Conservation (phyloP, 2,113 vertebrate species). For the Nesoenas mayeri region DNA sequence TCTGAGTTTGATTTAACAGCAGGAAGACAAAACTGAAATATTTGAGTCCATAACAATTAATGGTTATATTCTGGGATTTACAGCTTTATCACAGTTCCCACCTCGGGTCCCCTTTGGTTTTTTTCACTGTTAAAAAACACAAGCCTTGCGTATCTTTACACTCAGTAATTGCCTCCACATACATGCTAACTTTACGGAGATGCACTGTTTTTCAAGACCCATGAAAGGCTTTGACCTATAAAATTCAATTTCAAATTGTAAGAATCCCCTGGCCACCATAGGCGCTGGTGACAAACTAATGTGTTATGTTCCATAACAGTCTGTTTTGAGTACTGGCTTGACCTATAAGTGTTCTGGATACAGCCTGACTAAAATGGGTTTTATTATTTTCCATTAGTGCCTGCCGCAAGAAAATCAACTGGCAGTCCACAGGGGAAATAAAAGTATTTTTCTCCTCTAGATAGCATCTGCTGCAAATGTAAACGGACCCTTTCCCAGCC, state of each 20-base stretch:
- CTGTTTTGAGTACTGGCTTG: constrained; percentile 74
- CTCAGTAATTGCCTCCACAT: constrained; percentile 16
- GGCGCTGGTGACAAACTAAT: constrained; percentile 66
- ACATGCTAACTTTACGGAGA: constrained; percentile 36
- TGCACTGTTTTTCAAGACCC: constrained; percentile 49
- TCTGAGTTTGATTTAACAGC: constrained; percentile 15
- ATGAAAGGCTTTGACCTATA: constrained; percentile 64
- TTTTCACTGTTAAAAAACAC: constrained; percentile 41
- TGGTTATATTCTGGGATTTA: constrained; percentile 3
- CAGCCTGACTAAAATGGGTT: constrained; percentile 73
- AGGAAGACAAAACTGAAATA: neutral
- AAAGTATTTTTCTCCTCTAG: constrained; percentile 66
- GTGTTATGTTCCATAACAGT: constrained; percentile 65
- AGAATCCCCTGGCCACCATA: constrained; percentile 68
- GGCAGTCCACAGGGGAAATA: constrained; percentile 73
- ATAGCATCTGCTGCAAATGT: constrained; percentile 58
- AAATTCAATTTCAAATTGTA: constrained; percentile 74
- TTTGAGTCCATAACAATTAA: constrained; percentile 48
- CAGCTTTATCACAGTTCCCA: neutral
- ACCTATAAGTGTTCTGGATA: constrained; percentile 77
- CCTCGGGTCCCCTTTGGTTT: neutral
- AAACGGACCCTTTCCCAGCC: constrained; percentile 53
- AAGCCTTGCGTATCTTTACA: constrained; percentile 19
- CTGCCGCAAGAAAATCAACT: constrained; percentile 72
- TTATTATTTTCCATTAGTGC: constrained; percentile 81